Percentiles rank a stretch among this genome's conserved stretches.
These are phyloP conservation scores for Arothron firmamentum DNA, from an alignment of 2,113 vertebrate species.

Conservation along the genomic window DNA sequence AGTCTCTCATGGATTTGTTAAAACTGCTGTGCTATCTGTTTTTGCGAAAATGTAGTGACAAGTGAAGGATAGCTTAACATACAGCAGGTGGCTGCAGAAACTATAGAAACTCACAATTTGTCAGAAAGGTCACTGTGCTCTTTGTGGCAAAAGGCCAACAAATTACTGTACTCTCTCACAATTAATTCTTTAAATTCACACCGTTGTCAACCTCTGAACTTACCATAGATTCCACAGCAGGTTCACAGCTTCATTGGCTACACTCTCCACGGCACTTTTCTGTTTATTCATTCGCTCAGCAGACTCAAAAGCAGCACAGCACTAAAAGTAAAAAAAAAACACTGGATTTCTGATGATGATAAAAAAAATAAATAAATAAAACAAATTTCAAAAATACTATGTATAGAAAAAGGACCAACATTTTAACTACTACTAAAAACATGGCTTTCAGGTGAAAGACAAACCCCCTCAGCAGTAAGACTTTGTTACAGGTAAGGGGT, in stretches of 20 bases:
- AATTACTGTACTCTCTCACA: too few relatives aligned
- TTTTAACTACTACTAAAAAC: background rate
- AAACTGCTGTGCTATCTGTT: too few relatives aligned
- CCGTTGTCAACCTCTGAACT: conserved; percentile 34
- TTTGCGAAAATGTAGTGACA: background rate
- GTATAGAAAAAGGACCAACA: too few relatives aligned
- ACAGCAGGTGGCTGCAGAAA: too few relatives aligned
- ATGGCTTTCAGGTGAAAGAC: background rate
- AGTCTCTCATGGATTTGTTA: background rate
- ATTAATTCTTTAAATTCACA: background rate
- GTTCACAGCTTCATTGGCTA: conserved; percentile 90
- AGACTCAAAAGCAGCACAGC: conserved; percentile 79
- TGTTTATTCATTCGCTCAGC: conserved; percentile 62
- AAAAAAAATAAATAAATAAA: background rate
- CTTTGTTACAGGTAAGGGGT: background rate
- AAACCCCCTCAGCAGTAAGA: too few relatives aligned
- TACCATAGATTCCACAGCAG: conserved; percentile 97
- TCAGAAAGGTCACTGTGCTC: too few relatives aligned
- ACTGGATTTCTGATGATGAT: background rate
- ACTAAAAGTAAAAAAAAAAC: conserved; percentile 71
- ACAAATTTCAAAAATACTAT: too few relatives aligned
- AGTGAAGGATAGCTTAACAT: too few relatives aligned
- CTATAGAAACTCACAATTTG: too few relatives aligned
- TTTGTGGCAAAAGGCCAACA: too few relatives aligned
- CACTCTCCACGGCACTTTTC: conserved; percentile 79